Percentiles rank a stretch among this genome's conserved stretches.
Conservation (phyloP, 2,797 vertebrate species). For the Protonibea diacanthus region DNA sequence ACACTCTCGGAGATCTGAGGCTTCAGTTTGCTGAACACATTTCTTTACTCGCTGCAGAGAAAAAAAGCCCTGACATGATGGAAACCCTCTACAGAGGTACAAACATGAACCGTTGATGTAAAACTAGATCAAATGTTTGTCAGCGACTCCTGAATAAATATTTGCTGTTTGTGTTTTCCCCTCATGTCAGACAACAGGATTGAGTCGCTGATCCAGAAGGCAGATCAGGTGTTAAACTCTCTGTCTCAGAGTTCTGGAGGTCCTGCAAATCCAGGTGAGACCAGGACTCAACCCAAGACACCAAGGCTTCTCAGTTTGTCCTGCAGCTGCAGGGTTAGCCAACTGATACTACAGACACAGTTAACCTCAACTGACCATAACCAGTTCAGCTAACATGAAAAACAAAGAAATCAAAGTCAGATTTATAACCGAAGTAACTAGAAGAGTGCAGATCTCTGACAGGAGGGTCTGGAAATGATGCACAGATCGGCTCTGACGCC, state of each 20-base stretch:
- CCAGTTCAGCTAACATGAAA: not conserved
- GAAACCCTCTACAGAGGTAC: slow-evolving; percentile 56
- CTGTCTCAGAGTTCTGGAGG: slow-evolving; percentile 49
- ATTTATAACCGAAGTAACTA: not conserved
- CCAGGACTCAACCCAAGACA: not conserved
- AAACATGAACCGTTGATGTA: not conserved
- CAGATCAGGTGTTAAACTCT: slow-evolving; percentile 77
- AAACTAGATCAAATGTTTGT: not conserved
- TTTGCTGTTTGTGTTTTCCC: not conserved
- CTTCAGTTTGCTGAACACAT: slow-evolving; percentile 75
- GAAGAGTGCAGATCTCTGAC: too few species aligned
- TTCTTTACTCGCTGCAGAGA: slow-evolving; percentile 52
- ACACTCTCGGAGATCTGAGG: slow-evolving; percentile 58
- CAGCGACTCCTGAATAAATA: too few species aligned
- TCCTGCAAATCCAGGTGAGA: slow-evolving; percentile 46
- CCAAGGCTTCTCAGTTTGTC: not conserved
- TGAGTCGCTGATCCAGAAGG: slow-evolving; percentile 82
- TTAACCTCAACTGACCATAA: not conserved
- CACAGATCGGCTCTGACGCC: too few species aligned
- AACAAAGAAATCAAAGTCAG: not conserved
- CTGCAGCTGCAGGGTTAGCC: not conserved
- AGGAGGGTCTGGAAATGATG: too few species aligned
- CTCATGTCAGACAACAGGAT: slow-evolving; percentile 59
- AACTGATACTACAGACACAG: not conserved
- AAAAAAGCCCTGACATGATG: slow-evolving; percentile 1